Percentiles rank a stretch among this genome's conserved stretches.
phyloP scores from a whole-genome alignment of 2,113 vertebrate genomes.

The Phylloscopus trochilus region DNA sequence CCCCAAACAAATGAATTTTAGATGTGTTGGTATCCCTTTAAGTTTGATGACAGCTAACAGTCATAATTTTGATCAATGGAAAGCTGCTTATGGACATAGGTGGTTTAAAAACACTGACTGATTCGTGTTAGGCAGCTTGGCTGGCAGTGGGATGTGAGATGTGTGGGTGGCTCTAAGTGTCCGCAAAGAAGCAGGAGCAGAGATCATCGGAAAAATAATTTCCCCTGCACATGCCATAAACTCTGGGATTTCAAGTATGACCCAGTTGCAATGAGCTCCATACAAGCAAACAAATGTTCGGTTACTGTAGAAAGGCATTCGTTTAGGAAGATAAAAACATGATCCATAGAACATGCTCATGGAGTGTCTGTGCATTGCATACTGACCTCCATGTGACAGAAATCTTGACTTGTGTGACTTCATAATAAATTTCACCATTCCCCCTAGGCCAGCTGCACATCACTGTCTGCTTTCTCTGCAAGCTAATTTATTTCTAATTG shows the following conservation, averaged over 20 bases:
- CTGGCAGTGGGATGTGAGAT: background rate
- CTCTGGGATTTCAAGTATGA: conserved; percentile 37
- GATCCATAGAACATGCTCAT: background rate
- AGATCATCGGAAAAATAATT: conserved; percentile 38
- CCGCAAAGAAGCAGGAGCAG: conserved; percentile 8
- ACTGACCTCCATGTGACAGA: background rate
- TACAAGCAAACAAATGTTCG: background rate
- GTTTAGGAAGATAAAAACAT: conserved; percentile 18
- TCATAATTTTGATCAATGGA: background rate
- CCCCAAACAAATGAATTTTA: background rate
- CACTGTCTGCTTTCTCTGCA: background rate
- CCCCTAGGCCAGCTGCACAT: background rate
- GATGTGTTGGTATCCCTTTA: background rate
- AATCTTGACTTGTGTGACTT: background rate
- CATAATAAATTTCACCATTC: background rate
- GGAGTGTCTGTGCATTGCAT: background rate
- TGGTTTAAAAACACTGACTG: background rate
- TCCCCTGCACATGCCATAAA: background rate
- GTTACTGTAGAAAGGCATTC: background rate
- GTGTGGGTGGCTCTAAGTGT: background rate
- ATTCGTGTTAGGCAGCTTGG: background rate
- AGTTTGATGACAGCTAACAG: background rate
- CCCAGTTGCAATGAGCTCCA: conserved; percentile 50
- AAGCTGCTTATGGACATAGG: background rate
- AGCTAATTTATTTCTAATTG: background rate